Base-by-base conservation (phyloP, 2,888 invertebrate genomes). In the Gymnoscelis rufifasciata region DNA sequence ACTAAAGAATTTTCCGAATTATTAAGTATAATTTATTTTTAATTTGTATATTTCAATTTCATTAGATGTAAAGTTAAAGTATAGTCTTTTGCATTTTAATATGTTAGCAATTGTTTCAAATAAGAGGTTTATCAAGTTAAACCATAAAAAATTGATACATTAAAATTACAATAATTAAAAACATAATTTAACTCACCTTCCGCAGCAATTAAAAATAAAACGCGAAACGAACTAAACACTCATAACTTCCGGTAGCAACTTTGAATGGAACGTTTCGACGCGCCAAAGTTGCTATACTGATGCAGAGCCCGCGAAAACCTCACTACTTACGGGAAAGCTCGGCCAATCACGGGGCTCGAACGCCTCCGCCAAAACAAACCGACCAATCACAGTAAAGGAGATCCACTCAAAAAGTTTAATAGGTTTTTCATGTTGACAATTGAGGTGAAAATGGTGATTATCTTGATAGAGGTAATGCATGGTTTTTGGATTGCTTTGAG, bases 371-470 rank as follows among this genome's bases (percentile, higher is more conserved):
- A 57, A 58, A 57, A 54, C 28, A 29, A 24, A 14, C 48, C 54
- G 23, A 50, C 87, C 84, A 87, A 86, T 84, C 68, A 50, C 60
- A 54, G 43, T 52, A 71, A 71, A 77, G 76, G 75, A 64, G 69
- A 78, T 63, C 71, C 77, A 80, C 81, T 84, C 74, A 67, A 78
- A 80, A 78, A 78, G 68, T 83, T 84, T 82, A 84, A 83, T 78
- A 78, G 75, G 78, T 74, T 84, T 84, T 78, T 75, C 79, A 67
- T 83, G 83, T 84, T 67, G 65, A 66, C 69, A 64, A 68, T 71
- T 68, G 5, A 62, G 62, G 63, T 58, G 51, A 64, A 60, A 64
- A 66, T 59, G 68, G 68, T 68, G 61, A 57, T 54, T 62, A 64
- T 63, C 62, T n/a, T n/a, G 24, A 28, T 12, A 12, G 12, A 15